phyloP scores from a whole-genome alignment of 2,113 vertebrate genomes.

The Coptodon bakossiorum region DNA sequence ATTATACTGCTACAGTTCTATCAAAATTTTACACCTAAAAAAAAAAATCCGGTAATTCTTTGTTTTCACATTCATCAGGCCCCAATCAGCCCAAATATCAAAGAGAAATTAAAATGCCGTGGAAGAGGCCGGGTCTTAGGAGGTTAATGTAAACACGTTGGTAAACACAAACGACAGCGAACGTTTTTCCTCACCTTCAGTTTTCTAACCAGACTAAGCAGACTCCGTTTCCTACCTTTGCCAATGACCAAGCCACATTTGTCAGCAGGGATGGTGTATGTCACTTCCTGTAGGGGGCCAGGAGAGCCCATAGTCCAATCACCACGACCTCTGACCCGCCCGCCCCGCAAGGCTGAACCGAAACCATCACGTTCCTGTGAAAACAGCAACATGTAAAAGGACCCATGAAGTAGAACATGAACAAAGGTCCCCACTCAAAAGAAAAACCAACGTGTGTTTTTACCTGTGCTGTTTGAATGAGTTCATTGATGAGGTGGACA shows the following conservation, averaged over 20 bases:
- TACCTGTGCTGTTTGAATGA: constrained; percentile 92
- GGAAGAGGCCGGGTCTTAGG: too few species aligned
- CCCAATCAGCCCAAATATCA: too few species aligned
- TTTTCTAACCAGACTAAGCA: not conserved
- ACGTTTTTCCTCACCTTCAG: not conserved
- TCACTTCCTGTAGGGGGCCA: constrained; percentile 87
- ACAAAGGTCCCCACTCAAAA: not conserved
- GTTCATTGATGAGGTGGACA: constrained; percentile 88
- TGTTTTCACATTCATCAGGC: too few species aligned
- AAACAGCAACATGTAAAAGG: not conserved
- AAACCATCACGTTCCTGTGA: constrained; percentile 87
- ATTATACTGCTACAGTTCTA: too few species aligned
- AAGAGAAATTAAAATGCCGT: too few species aligned
- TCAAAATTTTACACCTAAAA: too few species aligned
- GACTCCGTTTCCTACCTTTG: constrained; percentile 76
- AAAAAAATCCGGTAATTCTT: too few species aligned
- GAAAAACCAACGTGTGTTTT: not conserved
- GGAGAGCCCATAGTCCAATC: constrained; percentile 86
- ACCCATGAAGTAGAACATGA: not conserved
- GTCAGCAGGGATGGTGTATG: constrained; percentile 89
- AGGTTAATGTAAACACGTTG: not conserved
- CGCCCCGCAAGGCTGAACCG: constrained; percentile 67
- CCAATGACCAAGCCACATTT: constrained; percentile 94
- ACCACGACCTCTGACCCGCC: constrained; percentile 77
- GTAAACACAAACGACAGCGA: not conserved